These are phyloP conservation scores for Adela reaumurella DNA, from an alignment of 2,888 invertebrate species.

Conservation along the genomic window DNA sequence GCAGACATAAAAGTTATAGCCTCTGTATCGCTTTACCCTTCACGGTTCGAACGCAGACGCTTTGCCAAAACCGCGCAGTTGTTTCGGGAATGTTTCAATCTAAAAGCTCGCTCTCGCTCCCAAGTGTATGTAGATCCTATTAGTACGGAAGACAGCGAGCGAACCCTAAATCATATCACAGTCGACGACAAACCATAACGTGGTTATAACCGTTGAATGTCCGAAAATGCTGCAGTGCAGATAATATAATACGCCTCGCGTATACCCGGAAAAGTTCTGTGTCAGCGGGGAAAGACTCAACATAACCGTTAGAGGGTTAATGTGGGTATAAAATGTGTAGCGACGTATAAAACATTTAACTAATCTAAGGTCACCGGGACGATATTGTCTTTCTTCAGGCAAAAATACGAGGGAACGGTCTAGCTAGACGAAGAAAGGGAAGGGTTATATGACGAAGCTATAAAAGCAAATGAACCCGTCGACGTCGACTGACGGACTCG, in stretches of 20 bases:
- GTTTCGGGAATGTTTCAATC: too few relatives aligned
- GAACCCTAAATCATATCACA: too few relatives aligned
- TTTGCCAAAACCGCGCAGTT: too few relatives aligned
- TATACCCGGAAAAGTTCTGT: not conserved
- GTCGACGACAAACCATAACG: too few relatives aligned
- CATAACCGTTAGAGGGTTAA: conserved; percentile 41
- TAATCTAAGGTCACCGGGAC: conserved; percentile 26
- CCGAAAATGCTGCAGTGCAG: not conserved
- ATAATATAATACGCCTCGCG: not conserved
- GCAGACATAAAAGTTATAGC: not conserved
- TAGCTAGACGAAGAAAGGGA: not conserved
- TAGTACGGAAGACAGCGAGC: too few relatives aligned
- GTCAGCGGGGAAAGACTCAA: conserved; percentile 10
- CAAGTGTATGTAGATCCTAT: too few relatives aligned
- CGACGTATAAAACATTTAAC: conserved; percentile 40
- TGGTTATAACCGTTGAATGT: not conserved
- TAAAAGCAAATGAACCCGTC: not conserved
- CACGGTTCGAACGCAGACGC: too few relatives aligned
- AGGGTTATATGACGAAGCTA: not conserved
- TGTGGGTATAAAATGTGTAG: conserved; percentile 33
- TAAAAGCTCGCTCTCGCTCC: too few relatives aligned
- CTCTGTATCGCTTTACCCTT: not conserved
- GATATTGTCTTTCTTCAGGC: conserved; percentile 23
- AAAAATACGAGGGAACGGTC: conserved; percentile 10
- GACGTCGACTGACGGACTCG: not conserved